Conservation (phyloP, 2,797 vertebrate species). For the Alauda arvensis region DNA sequence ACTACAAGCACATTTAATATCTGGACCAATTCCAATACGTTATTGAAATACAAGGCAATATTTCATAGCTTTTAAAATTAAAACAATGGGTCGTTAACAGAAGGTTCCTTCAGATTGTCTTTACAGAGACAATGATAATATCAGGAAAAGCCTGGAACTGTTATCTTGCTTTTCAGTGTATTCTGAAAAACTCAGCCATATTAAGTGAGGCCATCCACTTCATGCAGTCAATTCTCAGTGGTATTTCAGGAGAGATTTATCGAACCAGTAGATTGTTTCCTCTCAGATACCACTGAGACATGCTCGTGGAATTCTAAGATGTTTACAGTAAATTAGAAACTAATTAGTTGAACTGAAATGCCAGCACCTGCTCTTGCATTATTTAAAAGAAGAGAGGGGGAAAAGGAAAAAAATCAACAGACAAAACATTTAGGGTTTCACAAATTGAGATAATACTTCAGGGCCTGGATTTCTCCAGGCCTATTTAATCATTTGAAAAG, state of each 20-base stretch:
- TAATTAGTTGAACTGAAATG: conserved; percentile 70
- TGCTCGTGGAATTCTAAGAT: conserved; percentile 62
- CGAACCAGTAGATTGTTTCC: conserved; percentile 64
- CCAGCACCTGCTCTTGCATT: conserved; percentile 66
- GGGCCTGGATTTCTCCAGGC: conserved; percentile 19
- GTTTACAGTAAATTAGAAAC: conserved; percentile 71
- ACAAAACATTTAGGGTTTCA: conserved; percentile 18
- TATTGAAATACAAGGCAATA: not conserved
- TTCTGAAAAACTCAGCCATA: conserved; percentile 8
- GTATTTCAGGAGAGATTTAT: conserved; percentile 66
- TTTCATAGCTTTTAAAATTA: not conserved
- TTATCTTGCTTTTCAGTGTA: not conserved
- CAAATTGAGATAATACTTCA: conserved; percentile 49
- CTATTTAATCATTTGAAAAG: conserved; percentile 59
- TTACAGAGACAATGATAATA: not conserved
- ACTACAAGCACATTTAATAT: not conserved
- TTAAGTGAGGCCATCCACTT: conserved; percentile 20
- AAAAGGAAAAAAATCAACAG: not conserved
- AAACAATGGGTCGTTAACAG: conserved; percentile 1
- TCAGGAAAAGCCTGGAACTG: not conserved
- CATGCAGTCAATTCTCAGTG: conserved; percentile 42
- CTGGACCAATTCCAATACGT: not conserved
- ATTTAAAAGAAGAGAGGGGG: conserved; percentile 39
- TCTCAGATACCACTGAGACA: conserved; percentile 56
- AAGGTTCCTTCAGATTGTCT: not conserved